Evolutionary conservation across 1,140 invertebrate species (phyloP).

Genomic region (Drosophila saltans): DNA sequence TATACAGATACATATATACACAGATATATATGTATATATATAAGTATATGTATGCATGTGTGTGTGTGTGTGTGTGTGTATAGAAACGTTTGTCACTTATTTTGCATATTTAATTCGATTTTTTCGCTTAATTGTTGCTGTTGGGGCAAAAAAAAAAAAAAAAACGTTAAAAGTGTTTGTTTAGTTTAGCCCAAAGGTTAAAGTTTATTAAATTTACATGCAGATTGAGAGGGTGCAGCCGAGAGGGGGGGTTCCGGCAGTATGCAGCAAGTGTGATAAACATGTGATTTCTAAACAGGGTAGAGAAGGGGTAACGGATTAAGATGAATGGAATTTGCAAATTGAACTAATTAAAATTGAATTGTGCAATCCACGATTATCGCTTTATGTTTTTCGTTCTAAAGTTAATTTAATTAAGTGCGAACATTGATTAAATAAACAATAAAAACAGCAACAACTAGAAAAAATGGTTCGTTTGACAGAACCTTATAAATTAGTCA

Average conservation of each 20-base stretch:
- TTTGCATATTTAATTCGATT: slow-evolving; percentile 57
- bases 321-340: slow-evolving; percentile 5
- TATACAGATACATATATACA: slow-evolving; percentile 4
- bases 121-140: slow-evolving; percentile 15
- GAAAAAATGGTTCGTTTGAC: background rate
- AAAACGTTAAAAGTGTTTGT: slow-evolving; percentile 7
- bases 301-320: background rate
- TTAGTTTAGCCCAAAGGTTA: slow-evolving; percentile 12
- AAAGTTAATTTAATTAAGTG: slow-evolving; percentile 8
- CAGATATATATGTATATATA: background rate
- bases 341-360: slow-evolving; percentile 11
- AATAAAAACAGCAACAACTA: background rate
- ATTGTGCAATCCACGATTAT: slow-evolving; percentile 9
- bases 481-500: slow-evolving; percentile 3
- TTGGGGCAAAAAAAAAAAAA: slow-evolving; percentile 18
- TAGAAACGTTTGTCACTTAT: slow-evolving; percentile 54
- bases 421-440: background rate
- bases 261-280: slow-evolving; percentile 11
- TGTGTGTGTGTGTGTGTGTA: background rate
- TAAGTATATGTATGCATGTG: background rate
- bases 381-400: background rate
- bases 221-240: background rate
- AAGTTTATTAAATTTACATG: slow-evolving; percentile 36
- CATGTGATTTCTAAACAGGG: background rate
- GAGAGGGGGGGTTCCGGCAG: too few species aligned